Conservation (phyloP, 2,113 vertebrate genomes). For the Phaethornis superciliosus region DNA sequence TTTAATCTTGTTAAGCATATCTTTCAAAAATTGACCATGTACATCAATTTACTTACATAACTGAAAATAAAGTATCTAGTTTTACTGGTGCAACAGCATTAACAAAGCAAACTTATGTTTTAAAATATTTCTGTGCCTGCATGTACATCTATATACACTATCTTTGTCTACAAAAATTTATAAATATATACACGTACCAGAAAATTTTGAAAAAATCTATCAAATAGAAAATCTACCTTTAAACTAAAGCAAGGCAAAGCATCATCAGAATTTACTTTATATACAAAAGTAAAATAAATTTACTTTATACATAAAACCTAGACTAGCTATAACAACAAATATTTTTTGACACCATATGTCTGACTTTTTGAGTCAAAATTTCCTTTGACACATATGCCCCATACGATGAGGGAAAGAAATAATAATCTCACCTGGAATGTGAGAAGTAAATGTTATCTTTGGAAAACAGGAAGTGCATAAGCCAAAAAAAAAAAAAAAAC, state of each 20-base stretch:
- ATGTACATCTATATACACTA: rapidly evolving
- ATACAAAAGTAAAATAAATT: neutral
- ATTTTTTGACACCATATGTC: neutral
- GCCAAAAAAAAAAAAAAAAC: neutral
- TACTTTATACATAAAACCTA: neutral
- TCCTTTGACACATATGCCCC: neutral
- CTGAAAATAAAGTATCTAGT: neutral
- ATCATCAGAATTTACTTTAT: neutral
- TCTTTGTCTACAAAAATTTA: neutral
- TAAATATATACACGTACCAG: rapidly evolving
- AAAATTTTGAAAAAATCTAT: neutral
- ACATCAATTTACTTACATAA: neutral
- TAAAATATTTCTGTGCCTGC: neutral
- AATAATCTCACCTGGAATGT: neutral
- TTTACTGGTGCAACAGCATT: neutral
- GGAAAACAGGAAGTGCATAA: neutral
- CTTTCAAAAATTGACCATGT: neutral
- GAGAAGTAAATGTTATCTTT: neutral
- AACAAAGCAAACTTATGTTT: neutral
- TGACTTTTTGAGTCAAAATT: neutral
- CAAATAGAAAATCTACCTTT: neutral
- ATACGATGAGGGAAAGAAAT: neutral
- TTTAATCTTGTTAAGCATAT: neutral
- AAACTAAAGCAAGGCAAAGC: neutral
- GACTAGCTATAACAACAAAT: neutral